These are phyloP conservation scores for Copidosoma aretas DNA, from an alignment of 2,888 invertebrate genomes.

Conservation along the genomic window DNA sequence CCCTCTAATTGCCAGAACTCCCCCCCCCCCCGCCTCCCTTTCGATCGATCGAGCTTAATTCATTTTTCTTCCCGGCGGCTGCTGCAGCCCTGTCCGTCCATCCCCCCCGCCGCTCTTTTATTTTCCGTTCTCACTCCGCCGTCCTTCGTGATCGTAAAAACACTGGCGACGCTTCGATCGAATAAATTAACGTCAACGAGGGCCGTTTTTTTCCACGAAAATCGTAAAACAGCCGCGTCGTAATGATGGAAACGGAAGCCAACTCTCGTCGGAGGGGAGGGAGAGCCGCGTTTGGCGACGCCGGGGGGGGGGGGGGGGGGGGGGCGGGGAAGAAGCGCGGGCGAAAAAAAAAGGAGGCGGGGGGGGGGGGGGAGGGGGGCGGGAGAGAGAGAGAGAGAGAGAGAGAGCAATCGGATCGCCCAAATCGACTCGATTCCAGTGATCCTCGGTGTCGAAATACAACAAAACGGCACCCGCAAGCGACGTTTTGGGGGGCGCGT, in stretches of 20 bases:
- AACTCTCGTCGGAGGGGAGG: no score
- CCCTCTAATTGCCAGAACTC: slow-evolving; percentile 37
- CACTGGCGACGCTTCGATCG: no score
- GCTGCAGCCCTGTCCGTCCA: neutral
- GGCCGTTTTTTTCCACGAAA: no score
- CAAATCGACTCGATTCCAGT: slow-evolving; percentile 23
- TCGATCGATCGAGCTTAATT: slow-evolving; percentile 41
- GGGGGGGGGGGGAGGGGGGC: neutral
- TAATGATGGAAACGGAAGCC: no score
- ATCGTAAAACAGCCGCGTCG: no score
- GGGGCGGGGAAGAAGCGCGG: neutral
- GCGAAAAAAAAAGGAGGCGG: neutral
- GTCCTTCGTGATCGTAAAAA: neutral
- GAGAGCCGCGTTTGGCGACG: no score
- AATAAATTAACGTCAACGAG: no score
- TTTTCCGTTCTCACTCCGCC: neutral
- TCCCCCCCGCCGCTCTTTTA: neutral
- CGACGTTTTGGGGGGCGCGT: neutral
- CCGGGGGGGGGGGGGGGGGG: no score
- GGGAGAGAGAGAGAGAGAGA: neutral
- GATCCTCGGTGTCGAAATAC: slow-evolving; percentile 28
- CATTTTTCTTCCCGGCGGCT: slow-evolving; percentile 28
- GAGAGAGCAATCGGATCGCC: neutral
- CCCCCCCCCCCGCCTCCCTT: neutral
- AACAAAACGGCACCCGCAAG: neutral